Percentiles rank a stretch among this genome's conserved stretches.
These are phyloP conservation scores for Lepidurus couesii DNA, from an alignment of 1,140 invertebrate genomes.

Conservation along the genomic window DNA sequence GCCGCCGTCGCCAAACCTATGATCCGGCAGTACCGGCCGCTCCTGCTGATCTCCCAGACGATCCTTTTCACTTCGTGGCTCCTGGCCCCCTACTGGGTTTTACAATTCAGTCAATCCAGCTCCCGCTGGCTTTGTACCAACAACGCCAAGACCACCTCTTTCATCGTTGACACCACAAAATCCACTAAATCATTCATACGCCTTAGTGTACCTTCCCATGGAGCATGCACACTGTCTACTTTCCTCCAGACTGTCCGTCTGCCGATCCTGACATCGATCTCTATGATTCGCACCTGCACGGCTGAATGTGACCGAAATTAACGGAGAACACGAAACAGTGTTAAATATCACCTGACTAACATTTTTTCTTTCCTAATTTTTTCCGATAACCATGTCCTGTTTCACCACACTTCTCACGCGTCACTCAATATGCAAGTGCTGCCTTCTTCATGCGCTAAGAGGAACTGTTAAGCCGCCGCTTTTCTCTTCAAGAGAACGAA, in stretches of 20 bases:
- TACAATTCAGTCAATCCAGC: neutral
- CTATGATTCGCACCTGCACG: neutral
- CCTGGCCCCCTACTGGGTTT: neutral
- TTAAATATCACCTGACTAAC: neutral
- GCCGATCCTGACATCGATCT: neutral
- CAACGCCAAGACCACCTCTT: neutral
- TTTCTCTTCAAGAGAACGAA: too few species aligned
- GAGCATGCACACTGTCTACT: neutral
- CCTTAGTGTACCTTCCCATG: neutral
- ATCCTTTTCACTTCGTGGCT: neutral
- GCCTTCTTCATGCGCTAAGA: too few species aligned
- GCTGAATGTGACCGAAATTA: neutral
- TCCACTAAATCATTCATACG: neutral
- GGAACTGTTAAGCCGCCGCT: too few species aligned
- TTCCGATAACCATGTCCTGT: too few species aligned
- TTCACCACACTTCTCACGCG: too few species aligned
- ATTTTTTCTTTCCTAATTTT: neutral
- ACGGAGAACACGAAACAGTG: neutral
- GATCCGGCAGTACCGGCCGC: neutral
- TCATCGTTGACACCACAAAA: neutral
- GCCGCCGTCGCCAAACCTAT: neutral
- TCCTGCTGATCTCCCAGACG: neutral
- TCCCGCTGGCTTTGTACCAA: neutral
- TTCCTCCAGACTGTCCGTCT: neutral
- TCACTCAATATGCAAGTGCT: too few species aligned